Evolutionary conservation across 2,888 invertebrate species (phyloP), one percentile per base, ranked within the genome.

Genomic region (Amiota communis): DNA sequence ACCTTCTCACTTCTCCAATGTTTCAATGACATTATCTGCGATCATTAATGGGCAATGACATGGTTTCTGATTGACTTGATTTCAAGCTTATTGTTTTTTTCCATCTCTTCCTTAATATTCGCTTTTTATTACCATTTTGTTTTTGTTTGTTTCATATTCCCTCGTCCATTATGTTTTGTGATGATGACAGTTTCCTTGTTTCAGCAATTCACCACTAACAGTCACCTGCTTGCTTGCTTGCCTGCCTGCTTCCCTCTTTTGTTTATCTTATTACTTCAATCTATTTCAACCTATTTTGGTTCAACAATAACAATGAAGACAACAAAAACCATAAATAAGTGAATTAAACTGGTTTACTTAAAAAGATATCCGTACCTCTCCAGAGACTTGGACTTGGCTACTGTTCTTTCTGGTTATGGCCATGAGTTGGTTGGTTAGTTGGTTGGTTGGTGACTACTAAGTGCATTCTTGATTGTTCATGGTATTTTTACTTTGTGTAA

Each of bases 391-490:
- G 6, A 36, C 53, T 53, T 53, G 13, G 53, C 53, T 11, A 53
- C n/a, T 53, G n/a, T 53, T 53, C n/a, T 53, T 15, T 53, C 15
- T 15, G n/a, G 15, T 15, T 13, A 53, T 53, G 13, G 51, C 48
- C 17, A 49, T 51, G 68, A 49, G 17, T 12, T 15, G 48, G 47
- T 75, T 74, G 59, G 51, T 69, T 71, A 64, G n/a, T 53, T 23
- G 70, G 64, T 64, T 49, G 12, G 36, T 36, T 70, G 64, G 56
- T 64, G 72, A 68, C 72, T 72, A 70, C 53, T 53, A 36, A 36
- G 36, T 36, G 36, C 36, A 15, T 53, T 53, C 15, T 53, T 13
- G 1, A 53, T 15, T 13, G 8, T 15, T 13, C n/a, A 2, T 15
- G 13, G 53, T 15, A 53, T 13, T 15, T 15, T 53, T 13, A 15